A percentile compares a stretch with the other conserved stretches of the same genome.
Evolutionary conservation across 1,140 invertebrate genomes (phyloP).

Genomic region (Nymphalis io): DNA sequence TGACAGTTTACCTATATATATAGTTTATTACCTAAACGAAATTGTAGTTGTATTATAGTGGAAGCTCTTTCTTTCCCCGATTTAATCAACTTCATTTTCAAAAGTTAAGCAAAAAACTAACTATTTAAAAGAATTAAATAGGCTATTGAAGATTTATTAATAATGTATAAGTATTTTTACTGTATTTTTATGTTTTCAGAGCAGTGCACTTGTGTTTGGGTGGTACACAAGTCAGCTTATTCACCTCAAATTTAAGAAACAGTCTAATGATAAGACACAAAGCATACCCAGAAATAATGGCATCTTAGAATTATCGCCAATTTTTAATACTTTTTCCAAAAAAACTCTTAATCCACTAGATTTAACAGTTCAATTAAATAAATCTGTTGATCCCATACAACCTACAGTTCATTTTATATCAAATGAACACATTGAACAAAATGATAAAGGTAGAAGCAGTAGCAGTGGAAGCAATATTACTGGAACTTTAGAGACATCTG

Average conservation of each 20-base stretch:
- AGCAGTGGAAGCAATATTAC: slow-evolving; percentile 35
- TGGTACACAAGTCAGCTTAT: slow-evolving; percentile 78
- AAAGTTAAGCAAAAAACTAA: no score
- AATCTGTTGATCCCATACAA: slow-evolving; percentile 31
- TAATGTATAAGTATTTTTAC: not conserved
- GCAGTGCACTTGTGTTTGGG: slow-evolving; percentile 73
- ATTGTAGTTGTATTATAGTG: not conserved
- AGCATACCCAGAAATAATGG: slow-evolving; percentile 32
- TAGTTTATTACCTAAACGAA: not conserved
- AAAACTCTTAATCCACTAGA: slow-evolving; percentile 15
- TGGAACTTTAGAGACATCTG: slow-evolving; percentile 36
- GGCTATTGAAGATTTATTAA: no score
- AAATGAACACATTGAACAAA: slow-evolving; percentile 55
- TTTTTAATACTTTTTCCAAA: slow-evolving; percentile 13
- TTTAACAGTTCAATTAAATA: slow-evolving; percentile 20
- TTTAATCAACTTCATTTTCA: no score
- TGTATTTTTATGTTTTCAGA: slow-evolving; percentile 53
- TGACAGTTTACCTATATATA: not conserved
- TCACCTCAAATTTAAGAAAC: slow-evolving; percentile 63
- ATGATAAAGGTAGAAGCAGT: slow-evolving; percentile 35
- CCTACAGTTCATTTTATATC: slow-evolving; percentile 62
- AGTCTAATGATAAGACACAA: slow-evolving; percentile 40
- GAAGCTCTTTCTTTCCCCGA: not conserved
- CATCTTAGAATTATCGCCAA: slow-evolving; percentile 32
- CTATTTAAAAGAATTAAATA: no score